phyloP scores from a whole-genome alignment of 2,888 invertebrate species.

The Drosophila robusta region DNA sequence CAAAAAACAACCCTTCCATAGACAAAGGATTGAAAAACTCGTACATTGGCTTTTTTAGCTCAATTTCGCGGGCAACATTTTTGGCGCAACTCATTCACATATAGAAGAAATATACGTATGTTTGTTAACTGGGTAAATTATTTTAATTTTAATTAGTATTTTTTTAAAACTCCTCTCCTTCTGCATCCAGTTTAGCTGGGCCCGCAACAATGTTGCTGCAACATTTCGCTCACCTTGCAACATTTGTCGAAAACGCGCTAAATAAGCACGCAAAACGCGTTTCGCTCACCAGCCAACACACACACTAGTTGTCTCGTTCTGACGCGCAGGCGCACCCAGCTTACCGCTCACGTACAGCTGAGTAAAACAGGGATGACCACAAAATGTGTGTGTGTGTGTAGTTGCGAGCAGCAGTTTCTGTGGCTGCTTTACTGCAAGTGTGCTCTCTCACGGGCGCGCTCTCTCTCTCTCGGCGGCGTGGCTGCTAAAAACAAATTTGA shows the following conservation, averaged over 20 bases:
- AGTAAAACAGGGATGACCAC: constrained; percentile 52
- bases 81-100: neutral
- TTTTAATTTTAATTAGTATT: neutral
- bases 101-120: neutral
- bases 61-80: constrained; percentile 31
- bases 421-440: constrained; percentile 26
- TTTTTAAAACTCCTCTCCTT: neutral
- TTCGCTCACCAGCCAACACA: constrained; percentile 39
- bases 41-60: constrained; percentile 2
- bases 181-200: neutral
- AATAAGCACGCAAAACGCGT: constrained; percentile 55
- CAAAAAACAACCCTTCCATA: constrained; percentile 43
- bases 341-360: constrained; percentile 35
- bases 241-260: constrained; percentile 46
- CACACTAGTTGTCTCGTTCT: constrained; percentile 51
- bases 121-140: neutral
- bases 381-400: constrained; percentile 13
- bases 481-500: constrained; percentile 51
- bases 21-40: constrained; percentile 23
- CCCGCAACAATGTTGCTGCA: constrained; percentile 58
- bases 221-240: constrained; percentile 52
- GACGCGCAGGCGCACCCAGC: constrained; percentile 60
- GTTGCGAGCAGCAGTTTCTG: constrained; percentile 21
- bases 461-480: constrained; percentile 19
- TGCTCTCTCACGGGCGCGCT: constrained; percentile 14